Evolutionary conservation across 1,140 invertebrate species (phyloP).

Genomic region (Drosophila subobscura): DNA sequence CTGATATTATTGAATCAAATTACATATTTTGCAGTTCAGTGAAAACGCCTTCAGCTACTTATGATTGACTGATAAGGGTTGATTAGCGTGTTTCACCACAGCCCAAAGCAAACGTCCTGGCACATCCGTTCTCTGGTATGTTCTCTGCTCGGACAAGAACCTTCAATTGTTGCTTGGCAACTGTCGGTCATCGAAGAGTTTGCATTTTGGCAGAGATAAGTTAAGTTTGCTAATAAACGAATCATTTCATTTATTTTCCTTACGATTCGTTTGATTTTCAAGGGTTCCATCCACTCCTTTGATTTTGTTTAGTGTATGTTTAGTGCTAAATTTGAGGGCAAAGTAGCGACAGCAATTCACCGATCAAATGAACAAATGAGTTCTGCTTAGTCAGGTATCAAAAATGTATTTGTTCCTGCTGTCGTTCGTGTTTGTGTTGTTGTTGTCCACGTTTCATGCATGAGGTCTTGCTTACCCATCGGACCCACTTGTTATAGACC

Average conservation of each 20-base stretch:
- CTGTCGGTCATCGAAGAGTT: slow-evolving; percentile 40
- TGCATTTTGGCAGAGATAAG: slow-evolving; percentile 27
- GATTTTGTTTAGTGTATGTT: background rate
- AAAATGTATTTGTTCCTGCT: slow-evolving; percentile 62
- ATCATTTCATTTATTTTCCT: background rate
- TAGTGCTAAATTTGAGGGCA: background rate
- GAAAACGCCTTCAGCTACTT: slow-evolving; percentile 28
- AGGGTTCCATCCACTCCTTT: background rate
- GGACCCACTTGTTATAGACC: slow-evolving; percentile 28
- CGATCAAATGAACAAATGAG: slow-evolving; percentile 59
- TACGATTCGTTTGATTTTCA: slow-evolving; percentile 26
- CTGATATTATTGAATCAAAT: slow-evolving; percentile 38
- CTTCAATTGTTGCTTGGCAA: slow-evolving; percentile 47
- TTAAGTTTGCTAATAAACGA: slow-evolving; percentile 41
- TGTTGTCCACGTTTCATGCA: slow-evolving; percentile 47
- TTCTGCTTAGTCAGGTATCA: slow-evolving; percentile 67
- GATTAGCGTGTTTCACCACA: slow-evolving; percentile 39
- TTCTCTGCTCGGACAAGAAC: slow-evolving; percentile 15
- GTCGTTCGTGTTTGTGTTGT: slow-evolving; percentile 36
- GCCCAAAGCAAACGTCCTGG: background rate
- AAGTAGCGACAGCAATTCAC: background rate
- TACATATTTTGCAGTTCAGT: slow-evolving; percentile 62
- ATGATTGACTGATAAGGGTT: slow-evolving; percentile 66
- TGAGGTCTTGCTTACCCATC: slow-evolving; percentile 42
- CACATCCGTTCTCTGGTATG: slow-evolving; percentile 3